Evolutionary conservation across 2,797 vertebrate genomes (phyloP).

Genomic region (Phoeniculus purpureus): DNA sequence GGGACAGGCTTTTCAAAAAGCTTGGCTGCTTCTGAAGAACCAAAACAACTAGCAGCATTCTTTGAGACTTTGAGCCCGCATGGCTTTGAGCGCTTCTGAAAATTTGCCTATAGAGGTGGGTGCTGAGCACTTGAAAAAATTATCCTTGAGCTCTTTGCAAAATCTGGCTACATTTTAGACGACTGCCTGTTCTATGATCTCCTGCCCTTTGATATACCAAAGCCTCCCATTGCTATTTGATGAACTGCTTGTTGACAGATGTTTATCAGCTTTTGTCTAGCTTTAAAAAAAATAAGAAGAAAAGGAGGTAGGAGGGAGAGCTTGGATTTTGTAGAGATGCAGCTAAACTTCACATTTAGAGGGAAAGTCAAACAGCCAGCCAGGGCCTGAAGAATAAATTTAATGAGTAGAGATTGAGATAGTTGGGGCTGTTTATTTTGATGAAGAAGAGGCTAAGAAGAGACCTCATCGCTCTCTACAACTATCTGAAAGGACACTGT

Average conservation of each 20-base stretch:
- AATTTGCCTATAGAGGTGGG: constrained; percentile 36
- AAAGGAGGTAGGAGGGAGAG: neutral
- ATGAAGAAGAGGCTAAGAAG: too few relatives aligned
- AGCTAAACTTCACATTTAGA: neutral
- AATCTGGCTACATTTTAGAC: constrained; percentile 53
- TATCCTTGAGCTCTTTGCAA: constrained; percentile 41
- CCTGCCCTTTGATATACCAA: constrained; percentile 37
- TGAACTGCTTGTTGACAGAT: constrained; percentile 37
- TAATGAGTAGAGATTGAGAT: too few relatives aligned
- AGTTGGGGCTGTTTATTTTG: too few relatives aligned
- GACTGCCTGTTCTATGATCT: constrained; percentile 43
- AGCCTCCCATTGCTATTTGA: constrained; percentile 21
- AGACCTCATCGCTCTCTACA: too few relatives aligned
- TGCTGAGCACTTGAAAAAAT: neutral
- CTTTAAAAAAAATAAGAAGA: neutral
- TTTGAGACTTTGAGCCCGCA: neutral
- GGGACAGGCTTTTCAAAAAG: constrained; percentile 23
- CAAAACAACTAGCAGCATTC: neutral
- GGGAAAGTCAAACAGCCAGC: neutral
- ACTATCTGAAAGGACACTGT: too few relatives aligned
- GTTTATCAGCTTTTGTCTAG: constrained; percentile 16
- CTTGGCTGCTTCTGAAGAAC: constrained; percentile 24
- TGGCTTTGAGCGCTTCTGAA: constrained; percentile 39
- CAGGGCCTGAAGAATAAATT: neutral
- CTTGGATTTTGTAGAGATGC: neutral